Base-by-base conservation (phyloP, 2,888 invertebrate species). In the Callosobruchus maculatus region DNA sequence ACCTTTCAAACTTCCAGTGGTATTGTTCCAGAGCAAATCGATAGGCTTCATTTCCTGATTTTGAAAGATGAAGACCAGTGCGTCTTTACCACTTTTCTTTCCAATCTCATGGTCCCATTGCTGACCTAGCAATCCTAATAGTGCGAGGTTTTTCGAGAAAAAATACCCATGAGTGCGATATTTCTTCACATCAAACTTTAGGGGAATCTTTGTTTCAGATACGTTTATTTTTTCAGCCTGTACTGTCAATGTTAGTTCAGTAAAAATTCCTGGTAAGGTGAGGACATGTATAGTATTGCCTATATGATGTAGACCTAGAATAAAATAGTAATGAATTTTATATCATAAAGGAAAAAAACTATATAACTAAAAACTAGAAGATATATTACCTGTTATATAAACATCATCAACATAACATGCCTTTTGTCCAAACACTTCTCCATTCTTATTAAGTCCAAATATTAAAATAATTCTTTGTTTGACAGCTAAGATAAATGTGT, bases 321-420 rank as follows among this genome's bases (percentile, higher is more conserved):
- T n/a, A 26, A 26, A 26, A 26, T 26, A 26, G 26, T 26, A 26
- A 4, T 26, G 26, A 26, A 26, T 4, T 26, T 26, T 26, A 26
- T 26, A 26, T 26, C 26, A n/a, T n/a, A n/a, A n/a, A n/a, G n/a
- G n/a, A n/a, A n/a, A n/a, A n/a, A n/a, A n/a, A n/a, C n/a, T n/a
- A n/a, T n/a, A n/a, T n/a, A n/a, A n/a, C n/a, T n/a, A n/a, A 70
- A 22, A 72, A 72, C 71, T 67, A 67, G 66, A 70, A 70, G 1
- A 66, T 69, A n/a, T n/a, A n/a, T 72, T 78, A 85, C 85, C 84
- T 77, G 85, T 82, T 26, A 85, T 83, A 74, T 81, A 83, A 67
- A 81, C 80, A 76, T 84, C 82, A 30, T 83, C 82, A 13, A 82
- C 80, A 76, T 83, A 79, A 21, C 80, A 76, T 22, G 78, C 75